Base-by-base conservation (phyloP, 1,140 invertebrate species). In the Aphelenchoides fujianensis region DNA sequence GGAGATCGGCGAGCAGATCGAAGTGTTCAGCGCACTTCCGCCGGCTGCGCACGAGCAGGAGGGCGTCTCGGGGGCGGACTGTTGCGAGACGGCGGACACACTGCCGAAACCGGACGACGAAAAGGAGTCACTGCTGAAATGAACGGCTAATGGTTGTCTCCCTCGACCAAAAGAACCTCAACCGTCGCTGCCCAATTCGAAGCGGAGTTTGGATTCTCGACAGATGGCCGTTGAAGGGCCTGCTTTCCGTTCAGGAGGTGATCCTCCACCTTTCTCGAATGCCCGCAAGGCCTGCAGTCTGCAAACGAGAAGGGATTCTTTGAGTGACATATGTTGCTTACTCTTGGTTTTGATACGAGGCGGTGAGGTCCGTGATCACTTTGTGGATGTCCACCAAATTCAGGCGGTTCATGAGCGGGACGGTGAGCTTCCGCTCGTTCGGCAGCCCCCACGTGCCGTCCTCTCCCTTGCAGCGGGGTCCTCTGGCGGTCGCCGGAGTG, bases 71-170 rank as follows among this genome's bases (percentile, higher is more conserved):
- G 63, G 63, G 3, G 34, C 63, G 1, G 63, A 66, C 1, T 34
- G 63, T 30, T 66, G 63, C 12, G 63, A 66, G 53, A 66, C 12
- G 9, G 36, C 63, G 32, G 27, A 32, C 12, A 16, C 63, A 35
- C 31, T 36, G 27, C 63, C 63, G 55, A 48, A 48, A 48, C 41
- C 41, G 19, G 5, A 5, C 34, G 63, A 66, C 7, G 63, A 66
- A 35, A 66, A 66, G 3, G 63, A 66, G 36, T 37, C 63, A 30
- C 63, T 66, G 34, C 63, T 61, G 36, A 61, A 61, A 61, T 53
- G 52, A 19, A 19, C 19, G 27, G 2, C 52, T 27, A 19, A 19
- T 53, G n/a, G n/a, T n/a, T n/a, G n/a, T n/a, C n/a, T n/a, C n/a
- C n/a, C n/a, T n/a, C n/a, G n/a, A n/a, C n/a, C n/a, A n/a, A n/a